phyloP scores from a whole-genome alignment of 2,888 invertebrate species.

The Neria commutata region DNA sequence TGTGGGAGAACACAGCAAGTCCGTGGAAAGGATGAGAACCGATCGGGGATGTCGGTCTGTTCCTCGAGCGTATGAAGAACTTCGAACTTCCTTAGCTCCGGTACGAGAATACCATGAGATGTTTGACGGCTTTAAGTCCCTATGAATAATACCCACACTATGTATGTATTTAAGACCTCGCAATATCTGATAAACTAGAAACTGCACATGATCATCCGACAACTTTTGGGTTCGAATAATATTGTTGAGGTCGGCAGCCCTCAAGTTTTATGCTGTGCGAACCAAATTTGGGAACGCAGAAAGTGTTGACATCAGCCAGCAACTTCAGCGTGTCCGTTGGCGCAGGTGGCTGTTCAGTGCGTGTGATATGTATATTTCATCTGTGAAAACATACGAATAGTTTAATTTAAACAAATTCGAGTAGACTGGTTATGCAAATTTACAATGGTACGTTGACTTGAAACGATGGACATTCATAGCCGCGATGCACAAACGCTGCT shows the following conservation, averaged over 20 bases:
- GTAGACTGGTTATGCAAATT: constrained; percentile 14
- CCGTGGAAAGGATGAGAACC: no score
- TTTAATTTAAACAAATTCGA: not conserved
- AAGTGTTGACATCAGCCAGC: constrained; percentile 70
- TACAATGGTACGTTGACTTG: constrained; percentile 70
- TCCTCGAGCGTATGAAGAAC: no score
- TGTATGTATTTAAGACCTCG: constrained; percentile 98
- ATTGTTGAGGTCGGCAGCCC: constrained; percentile 95
- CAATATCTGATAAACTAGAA: constrained; percentile 96
- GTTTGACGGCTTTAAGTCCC: constrained; percentile 97
- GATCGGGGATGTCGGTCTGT: no score
- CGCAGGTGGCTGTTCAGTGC: no score
- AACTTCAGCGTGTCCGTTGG: constrained; percentile 58
- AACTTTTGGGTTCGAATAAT: constrained; percentile 96
- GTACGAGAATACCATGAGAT: no score
- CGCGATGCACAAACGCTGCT: constrained; percentile 79
- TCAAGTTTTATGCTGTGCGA: constrained; percentile 73
- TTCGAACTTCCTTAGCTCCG: no score
- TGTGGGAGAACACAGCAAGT: no score
- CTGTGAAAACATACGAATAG: no score
- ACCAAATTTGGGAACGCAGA: constrained; percentile 77
- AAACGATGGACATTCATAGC: constrained; percentile 77
- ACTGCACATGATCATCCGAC: constrained; percentile 98
- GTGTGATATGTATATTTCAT: constrained; percentile 47
- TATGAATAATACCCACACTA: constrained; percentile 96